Evolutionary conservation across 1,140 invertebrate species (phyloP), one percentile per base, ranked within the genome.

Genomic region (Popillia japonica): DNA sequence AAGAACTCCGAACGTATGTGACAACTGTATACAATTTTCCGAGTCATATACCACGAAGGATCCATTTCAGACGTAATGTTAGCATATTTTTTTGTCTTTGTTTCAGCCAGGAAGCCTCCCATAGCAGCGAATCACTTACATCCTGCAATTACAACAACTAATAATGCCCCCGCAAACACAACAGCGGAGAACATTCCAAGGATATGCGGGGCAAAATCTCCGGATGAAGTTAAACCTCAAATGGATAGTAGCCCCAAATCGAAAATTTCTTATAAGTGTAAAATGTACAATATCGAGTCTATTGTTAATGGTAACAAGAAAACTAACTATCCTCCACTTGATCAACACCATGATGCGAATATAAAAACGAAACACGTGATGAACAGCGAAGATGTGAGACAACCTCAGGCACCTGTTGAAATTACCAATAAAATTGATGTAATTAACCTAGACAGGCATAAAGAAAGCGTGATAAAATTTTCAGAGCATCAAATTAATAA

Each of bases 101-200:
- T 85, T 85, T 81, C 81, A 85, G 84, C 83, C 82, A 85, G 84
- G 83, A 84, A 85, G 83, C 79, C 83, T 80, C 82, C 80, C 78
- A 81, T 84, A 84, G 79, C 81, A 80, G 79, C 79, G 55, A 82
- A 76, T 22, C 55, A 42, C 17, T 27, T 55, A 55, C 72, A 72
- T 75, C 17, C 11, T 68, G 61, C 61, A 68, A 68, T 78, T 73
- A 55, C 68, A 75, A 64, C 72, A 75, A 55, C 74, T 64, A 48
- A 10, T 40, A 68, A 34, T 34, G 4, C 27, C 27, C 1, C 14
- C 20, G 59, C 72, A 44, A 64, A 34, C 42, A 14, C 76, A 72
- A 55, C 61, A 78, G 78, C 75, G 78, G 61, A 75, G 7, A 14
- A 41, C n/a, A 44, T 14, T 41, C 3, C 72, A 14, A 11, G 23